These are phyloP conservation scores for Prenolepis imparis DNA, from an alignment of 2,888 invertebrate genomes.

Conservation along the genomic window DNA sequence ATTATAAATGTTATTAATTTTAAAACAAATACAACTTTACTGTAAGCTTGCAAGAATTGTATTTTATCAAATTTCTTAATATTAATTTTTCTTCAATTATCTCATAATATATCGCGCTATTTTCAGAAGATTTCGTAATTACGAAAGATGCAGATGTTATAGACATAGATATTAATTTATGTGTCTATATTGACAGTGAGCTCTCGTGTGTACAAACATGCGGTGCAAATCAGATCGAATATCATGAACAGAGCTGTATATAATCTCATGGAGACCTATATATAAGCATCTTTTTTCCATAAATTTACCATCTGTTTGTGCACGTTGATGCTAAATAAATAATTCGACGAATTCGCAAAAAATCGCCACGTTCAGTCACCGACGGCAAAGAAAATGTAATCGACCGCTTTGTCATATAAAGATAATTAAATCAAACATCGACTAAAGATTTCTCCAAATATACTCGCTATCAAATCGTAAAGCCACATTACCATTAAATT, in stretches of 20 bases:
- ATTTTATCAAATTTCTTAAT: not conserved
- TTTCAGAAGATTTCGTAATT: conserved; percentile 32
- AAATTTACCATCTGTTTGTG: conserved; percentile 48
- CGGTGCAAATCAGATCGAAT: conserved; percentile 12
- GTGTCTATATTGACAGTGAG: conserved; percentile 49
- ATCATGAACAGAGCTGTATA: conserved; percentile 12
- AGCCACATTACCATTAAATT: not conserved
- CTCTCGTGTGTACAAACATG: conserved; percentile 39
- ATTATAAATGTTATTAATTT: not conserved
- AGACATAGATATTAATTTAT: conserved; percentile 62
- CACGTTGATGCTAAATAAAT: conserved; percentile 52
- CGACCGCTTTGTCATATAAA: too few relatives aligned
- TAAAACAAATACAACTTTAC: not conserved
- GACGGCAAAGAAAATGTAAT: conserved; percentile 30
- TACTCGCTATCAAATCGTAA: not conserved
- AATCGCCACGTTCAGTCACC: not conserved
- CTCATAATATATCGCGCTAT: not conserved
- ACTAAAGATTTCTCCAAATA: not conserved
- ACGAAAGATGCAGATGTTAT: conserved; percentile 33
- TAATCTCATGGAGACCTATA: conserved; percentile 1
- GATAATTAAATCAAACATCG: not conserved
- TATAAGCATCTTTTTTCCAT: conserved; percentile 41
- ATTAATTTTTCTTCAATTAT: not conserved
- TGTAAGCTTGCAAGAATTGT: too few relatives aligned
- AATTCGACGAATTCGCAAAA: conserved; percentile 46